Conservation (phyloP, 2,797 vertebrate genomes). For the Nyctalus aviator region DNA sequence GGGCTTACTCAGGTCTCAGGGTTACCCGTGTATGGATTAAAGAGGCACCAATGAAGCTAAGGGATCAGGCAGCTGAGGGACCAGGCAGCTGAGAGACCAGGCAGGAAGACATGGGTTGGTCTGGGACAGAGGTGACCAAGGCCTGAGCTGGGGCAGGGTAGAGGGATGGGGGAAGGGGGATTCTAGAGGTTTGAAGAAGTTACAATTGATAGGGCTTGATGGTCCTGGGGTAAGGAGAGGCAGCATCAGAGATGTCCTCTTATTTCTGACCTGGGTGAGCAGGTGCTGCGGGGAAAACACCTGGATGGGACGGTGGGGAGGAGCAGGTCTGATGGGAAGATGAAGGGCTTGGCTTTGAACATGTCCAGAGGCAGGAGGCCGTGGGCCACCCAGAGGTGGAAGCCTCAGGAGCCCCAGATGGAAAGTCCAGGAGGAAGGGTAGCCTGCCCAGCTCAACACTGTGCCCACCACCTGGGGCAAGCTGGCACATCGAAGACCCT, state of each 20-base stretch:
- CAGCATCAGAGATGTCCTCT: too few species aligned
- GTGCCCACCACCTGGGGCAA: neutral
- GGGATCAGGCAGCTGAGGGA: neutral
- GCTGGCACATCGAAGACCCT: neutral
- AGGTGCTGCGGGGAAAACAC: accelerated
- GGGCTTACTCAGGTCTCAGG: neutral
- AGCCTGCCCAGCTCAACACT: neutral
- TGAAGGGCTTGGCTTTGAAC: neutral
- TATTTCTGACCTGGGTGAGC: neutral
- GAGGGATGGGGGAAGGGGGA: accelerated
- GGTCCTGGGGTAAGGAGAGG: neutral
- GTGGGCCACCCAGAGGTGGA: neutral
- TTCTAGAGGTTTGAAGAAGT: neutral
- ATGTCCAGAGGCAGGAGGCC: accelerated
- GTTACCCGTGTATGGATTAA: neutral
- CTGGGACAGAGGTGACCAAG: neutral
- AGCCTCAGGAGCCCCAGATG: neutral
- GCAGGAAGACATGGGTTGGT: accelerated
- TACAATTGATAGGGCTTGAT: too few species aligned
- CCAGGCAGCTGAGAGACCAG: too few species aligned
- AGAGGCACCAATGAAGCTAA: neutral
- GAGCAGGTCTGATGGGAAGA: neutral
- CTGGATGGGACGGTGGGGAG: accelerated
- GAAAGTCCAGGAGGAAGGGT: neutral
- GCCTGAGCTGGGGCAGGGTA: neutral